Base-by-base conservation (phyloP, 1,140 invertebrate genomes). In the Drosophila tristis region DNA sequence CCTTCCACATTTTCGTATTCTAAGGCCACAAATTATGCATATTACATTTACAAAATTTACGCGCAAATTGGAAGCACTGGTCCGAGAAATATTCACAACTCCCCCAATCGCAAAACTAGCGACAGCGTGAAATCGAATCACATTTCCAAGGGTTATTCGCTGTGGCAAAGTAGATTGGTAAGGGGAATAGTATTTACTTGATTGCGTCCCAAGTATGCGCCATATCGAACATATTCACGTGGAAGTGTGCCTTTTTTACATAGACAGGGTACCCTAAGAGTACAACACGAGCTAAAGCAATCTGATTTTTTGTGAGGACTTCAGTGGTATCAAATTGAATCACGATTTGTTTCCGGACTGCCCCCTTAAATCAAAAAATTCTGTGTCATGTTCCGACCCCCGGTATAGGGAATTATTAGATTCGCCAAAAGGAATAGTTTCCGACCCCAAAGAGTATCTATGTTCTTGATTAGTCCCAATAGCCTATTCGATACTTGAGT, bases 71-170 rank as follows among this genome's bases (percentile, higher is more conserved):
- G 45, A 75, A 15, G 39, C 56, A 76, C 50, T 63, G 82, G 82
- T 82, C 78, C 71, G 75, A 53, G 29, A 87, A 86, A 68, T 82
- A 76, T 86, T 70, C 53, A 25, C 65, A 53, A 64, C 80, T 53
- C 53, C 73, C 78, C 78, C 56, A 39, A 31, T 48, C 35, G 29
- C 16, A 26, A 26, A 53, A 60, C 35, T 45, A 56, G 8, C 11
- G 9, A 15, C 29, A 26, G 50, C 31, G 16, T 31, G 13, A 9
- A 57, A 48, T 60, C 23, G 39, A 61, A 58, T 45, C 47, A 47
- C 48, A 76, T 66, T 64, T 66, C 16, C 49, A 81, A 78, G 65
- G 74, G 64, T 78, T 68, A 66, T 70, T 54, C 49, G 62, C 68
- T 63, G 72, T 44, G 4, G 5, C 47, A 49, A 8, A 56, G 58